phyloP scores from a whole-genome alignment of 2,797 vertebrate species.

The Antrozous pallidus region DNA sequence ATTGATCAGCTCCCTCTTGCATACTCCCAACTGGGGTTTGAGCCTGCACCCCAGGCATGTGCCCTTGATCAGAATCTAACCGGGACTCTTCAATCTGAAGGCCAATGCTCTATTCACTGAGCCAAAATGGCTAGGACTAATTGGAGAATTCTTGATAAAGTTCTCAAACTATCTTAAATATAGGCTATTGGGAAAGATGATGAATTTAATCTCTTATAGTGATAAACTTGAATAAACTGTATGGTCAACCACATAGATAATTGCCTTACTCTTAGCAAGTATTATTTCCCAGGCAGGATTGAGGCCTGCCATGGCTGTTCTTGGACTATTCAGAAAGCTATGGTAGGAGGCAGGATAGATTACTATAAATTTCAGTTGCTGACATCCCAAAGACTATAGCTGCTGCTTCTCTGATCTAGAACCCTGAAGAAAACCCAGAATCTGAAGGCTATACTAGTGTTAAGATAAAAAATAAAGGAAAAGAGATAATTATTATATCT shows the following conservation, averaged over 20 bases:
- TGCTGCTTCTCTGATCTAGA: neutral
- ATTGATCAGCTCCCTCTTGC: too few species aligned
- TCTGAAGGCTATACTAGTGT: neutral
- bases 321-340: neutral
- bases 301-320: neutral
- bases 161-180: neutral
- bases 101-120: too few species aligned
- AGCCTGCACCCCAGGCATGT: too few species aligned
- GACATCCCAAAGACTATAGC: neutral
- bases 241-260: neutral
- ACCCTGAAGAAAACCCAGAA: neutral
- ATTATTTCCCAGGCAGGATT: neutral
- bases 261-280: neutral
- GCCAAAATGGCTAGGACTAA: too few species aligned
- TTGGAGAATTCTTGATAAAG: neutral
- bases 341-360: neutral
- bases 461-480: neutral
- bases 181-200: neutral
- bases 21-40: too few species aligned
- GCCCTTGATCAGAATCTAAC: too few species aligned
- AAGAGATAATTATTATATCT: neutral
- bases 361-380: neutral
- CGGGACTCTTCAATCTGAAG: too few species aligned
- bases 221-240: neutral
- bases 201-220: neutral